phyloP scores from a whole-genome alignment of 2,113 vertebrate species.

The Lampris incognitus region DNA sequence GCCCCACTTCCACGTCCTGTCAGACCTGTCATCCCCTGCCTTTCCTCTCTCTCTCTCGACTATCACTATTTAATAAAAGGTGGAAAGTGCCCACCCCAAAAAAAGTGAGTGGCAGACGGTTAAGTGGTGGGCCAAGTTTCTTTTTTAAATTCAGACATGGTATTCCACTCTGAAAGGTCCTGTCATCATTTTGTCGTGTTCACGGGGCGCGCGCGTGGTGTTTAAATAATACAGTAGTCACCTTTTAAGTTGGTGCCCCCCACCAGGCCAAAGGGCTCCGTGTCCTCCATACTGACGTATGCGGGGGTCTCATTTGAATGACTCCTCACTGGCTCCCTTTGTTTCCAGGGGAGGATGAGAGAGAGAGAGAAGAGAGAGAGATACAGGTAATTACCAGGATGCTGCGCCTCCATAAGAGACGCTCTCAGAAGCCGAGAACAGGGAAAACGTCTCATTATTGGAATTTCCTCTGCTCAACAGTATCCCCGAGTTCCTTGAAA shows the following conservation, averaged over 20 bases:
- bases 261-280: neutral
- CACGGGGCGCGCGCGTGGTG: neutral
- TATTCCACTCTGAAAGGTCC: constrained; percentile 2
- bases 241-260: neutral
- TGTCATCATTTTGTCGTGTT: constrained; percentile 8
- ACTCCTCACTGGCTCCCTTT: neutral
- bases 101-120: neutral
- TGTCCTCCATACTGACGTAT: neutral
- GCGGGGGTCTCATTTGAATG: neutral
- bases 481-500: no score
- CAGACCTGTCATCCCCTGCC: no score
- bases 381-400: neutral
- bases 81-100: no score
- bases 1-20: no score
- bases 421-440: neutral
- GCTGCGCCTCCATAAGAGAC: neutral
- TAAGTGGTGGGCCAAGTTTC: neutral
- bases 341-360: constrained; percentile 21
- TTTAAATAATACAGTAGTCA: constrained; percentile 27
- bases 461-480: no score
- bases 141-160: neutral
- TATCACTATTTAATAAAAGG: no score
- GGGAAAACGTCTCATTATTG: neutral
- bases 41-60: no score
- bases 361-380: neutral